Base-by-base conservation (phyloP, 2,797 vertebrate species). In the Hapalemur alaotrensis region DNA sequence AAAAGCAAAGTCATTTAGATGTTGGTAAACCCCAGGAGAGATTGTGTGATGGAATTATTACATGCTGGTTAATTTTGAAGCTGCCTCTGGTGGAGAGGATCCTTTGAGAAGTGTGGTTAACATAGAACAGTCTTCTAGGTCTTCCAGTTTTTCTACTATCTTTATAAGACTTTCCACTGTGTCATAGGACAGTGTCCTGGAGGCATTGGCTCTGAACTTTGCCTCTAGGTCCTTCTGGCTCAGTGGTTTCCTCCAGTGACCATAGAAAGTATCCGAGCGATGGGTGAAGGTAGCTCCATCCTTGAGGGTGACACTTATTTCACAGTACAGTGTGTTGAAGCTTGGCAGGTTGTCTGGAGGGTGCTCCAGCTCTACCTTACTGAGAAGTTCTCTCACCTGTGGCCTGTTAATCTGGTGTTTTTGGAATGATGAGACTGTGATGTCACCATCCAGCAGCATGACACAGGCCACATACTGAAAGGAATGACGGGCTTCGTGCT, bases 241-340 rank as follows among this genome's bases (percentile, higher is more conserved):
- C 96, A 99, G 98, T 4, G 99, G 99, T 84, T 99, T 99, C 98
- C 99, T 99, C 99, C 99, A 99, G 98, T 99, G 99, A 67, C 99
- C 99, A 0, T 99, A 99, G 97, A 99, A 99, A 0, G 99, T 99
- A 38, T 99, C 89, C 0, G 99, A 99, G 32, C 98, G 98, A 93
- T 98, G 98, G 0, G 95, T 95, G 84, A 98, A 93, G 0, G 4
- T 92, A 54, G 43, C 72, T 67, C 99, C 98, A 0, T 98, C 97
- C 15, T 12, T 41, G 1, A 99, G 99, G 0, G 93, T 97, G 25
- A 99, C 81, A 0, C 95, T 97, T 0, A 99, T 97, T 93, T 99
- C 98, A 0, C 99, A 99, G 98, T 99, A 99, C 85, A 99, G 99
- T 7, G 98, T 98, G 72, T 99, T 98, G 52, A 99, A 99, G 98